Percentiles rank a stretch among this genome's conserved stretches.
Conservation (phyloP, 2,888 invertebrate genomes). For the Stegana nigrithorax region DNA sequence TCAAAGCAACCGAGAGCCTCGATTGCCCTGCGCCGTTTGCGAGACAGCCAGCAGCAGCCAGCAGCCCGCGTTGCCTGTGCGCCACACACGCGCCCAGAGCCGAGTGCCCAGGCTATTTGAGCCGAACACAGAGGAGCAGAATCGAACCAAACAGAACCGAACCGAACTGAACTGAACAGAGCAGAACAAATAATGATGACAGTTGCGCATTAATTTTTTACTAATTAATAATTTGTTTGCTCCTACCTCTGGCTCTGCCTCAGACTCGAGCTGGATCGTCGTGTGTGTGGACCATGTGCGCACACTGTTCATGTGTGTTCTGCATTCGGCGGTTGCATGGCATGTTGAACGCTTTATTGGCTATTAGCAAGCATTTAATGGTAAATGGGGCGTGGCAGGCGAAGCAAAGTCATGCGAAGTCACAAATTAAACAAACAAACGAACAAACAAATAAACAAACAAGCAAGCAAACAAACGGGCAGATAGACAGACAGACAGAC, state of each 20-base stretch:
- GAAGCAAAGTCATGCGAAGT: constrained; percentile 55
- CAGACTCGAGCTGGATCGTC: no score
- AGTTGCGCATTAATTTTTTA: constrained; percentile 55
- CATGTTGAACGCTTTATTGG: constrained; percentile 55
- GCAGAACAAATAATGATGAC: constrained; percentile 50
- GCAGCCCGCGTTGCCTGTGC: no score
- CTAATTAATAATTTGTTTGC: constrained; percentile 58
- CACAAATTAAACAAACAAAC: constrained; percentile 41
- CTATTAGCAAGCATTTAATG: constrained; percentile 60
- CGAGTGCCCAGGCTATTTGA: no score
- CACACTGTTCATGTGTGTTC: not conserved
- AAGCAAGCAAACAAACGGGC: constrained; percentile 1
- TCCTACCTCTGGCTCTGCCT: constrained; percentile 21
- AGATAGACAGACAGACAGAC: constrained; percentile 2
- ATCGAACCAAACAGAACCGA: not conserved
- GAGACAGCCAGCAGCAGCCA: no score
- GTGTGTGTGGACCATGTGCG: no score
- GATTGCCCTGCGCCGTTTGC: no score
- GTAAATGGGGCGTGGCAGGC: constrained; percentile 51
- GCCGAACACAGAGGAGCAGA: not conserved
- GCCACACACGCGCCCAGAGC: no score
- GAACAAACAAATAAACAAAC: constrained; percentile 30
- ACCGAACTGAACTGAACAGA: no score
- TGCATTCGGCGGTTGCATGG: not conserved
- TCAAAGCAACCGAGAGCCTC: constrained; percentile 6